Conservation (phyloP, 2,888 invertebrate species). For the Trichacis sp. region DNA sequence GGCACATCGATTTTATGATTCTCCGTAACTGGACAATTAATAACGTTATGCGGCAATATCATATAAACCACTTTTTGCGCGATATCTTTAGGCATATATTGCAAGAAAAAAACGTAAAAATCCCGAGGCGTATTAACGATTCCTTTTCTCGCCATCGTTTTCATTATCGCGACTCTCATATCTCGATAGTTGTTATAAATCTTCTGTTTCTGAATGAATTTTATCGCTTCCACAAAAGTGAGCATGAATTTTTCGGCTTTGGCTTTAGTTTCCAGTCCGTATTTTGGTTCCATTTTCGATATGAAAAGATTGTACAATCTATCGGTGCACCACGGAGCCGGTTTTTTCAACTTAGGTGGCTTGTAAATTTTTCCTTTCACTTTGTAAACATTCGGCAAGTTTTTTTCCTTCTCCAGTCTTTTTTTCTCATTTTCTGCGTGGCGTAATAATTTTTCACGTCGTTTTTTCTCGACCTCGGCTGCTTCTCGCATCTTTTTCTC, state of each 20-base stretch:
- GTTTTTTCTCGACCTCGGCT: background rate
- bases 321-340: conserved; percentile 58
- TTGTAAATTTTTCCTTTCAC: conserved; percentile 59
- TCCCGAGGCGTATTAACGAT: conserved; percentile 55
- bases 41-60: conserved; percentile 54
- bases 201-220: conserved; percentile 44
- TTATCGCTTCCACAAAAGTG: conserved; percentile 46
- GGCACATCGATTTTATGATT: background rate
- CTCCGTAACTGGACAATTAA: conserved; percentile 18
- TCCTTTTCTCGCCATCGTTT: conserved; percentile 53
- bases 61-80: conserved; percentile 59
- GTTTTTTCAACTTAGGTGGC: conserved; percentile 52
- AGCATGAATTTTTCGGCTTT: conserved; percentile 49
- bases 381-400: conserved; percentile 14
- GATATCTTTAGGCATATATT: conserved; percentile 59
- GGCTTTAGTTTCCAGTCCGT: conserved; percentile 44
- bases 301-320: conserved; percentile 56
- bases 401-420: conserved; percentile 5
- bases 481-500: background rate
- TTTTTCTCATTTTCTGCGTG: conserved; percentile 7
- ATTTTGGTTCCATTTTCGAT: conserved; percentile 55
- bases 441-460: background rate
- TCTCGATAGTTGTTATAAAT: conserved; percentile 51
- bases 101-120: conserved; percentile 58
- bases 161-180: background rate